Conservation (phyloP, 1,140 invertebrate species). For the Brachionus plicatilis region DNA sequence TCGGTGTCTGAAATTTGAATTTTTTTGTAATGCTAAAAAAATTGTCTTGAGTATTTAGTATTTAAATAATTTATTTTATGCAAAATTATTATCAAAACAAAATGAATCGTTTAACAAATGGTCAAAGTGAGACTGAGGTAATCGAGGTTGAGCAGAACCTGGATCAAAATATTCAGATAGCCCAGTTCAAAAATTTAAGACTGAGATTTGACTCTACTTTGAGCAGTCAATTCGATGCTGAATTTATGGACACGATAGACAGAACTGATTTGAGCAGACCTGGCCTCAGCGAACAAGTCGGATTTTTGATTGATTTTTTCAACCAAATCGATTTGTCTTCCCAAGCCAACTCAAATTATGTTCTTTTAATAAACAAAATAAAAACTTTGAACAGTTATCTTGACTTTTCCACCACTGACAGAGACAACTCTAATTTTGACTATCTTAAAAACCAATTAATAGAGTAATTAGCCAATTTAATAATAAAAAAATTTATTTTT, state of each 20-base stretch:
- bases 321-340: constrained; percentile 6
- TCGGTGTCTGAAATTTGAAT: not conserved
- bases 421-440: not conserved
- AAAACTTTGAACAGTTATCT: not conserved
- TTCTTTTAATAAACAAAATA: not conserved
- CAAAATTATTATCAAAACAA: not conserved
- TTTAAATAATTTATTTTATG: not conserved
- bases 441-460: constrained; percentile 15
- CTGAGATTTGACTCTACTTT: not conserved
- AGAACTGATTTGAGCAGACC: not conserved
- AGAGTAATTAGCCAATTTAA: not conserved
- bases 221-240: not conserved
- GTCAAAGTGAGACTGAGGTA: not conserved
- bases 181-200: not conserved
- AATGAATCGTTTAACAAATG: not conserved
- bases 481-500: not conserved
- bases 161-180: constrained; percentile 22
- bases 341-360: constrained; percentile 2
- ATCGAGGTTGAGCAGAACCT: not conserved
- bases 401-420: not conserved
- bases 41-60: not conserved
- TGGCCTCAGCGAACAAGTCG: not conserved
- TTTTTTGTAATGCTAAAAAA: not conserved
- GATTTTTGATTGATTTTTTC: constrained; percentile 19
- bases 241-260: not conserved